Evolutionary conservation across 37 sponge, comb jelly and placozoan species (phyloP).

Genomic region (Corticium candelabrum): DNA sequence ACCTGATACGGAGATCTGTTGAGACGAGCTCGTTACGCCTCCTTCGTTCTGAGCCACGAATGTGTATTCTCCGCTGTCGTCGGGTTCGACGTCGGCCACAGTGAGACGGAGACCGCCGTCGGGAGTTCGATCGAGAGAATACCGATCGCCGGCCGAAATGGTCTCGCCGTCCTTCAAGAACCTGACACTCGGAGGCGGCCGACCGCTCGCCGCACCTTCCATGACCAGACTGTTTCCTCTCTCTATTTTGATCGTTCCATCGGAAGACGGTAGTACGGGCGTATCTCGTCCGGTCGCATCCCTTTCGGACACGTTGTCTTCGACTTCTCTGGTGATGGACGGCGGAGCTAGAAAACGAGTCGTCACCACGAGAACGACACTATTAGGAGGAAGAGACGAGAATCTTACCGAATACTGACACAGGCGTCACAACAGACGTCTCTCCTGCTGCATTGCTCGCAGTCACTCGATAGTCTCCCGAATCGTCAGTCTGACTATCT

Average conservation of each 20-base stretch:
- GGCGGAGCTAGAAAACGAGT: too few species aligned
- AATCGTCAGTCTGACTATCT: background rate
- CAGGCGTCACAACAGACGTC: background rate
- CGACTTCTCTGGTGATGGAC: too few species aligned
- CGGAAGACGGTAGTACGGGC: too few species aligned
- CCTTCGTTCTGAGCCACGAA: background rate
- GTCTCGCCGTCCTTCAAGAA: background rate
- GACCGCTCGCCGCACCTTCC: background rate
- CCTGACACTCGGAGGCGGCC: background rate
- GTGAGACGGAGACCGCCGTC: background rate
- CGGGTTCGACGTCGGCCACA: background rate
- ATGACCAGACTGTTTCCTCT: too few species aligned
- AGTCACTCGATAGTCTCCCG: background rate
- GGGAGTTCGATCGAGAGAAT: background rate
- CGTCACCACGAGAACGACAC: too few species aligned
- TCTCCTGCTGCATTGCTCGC: background rate
- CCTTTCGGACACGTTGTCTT: too few species aligned
- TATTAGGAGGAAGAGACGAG: too few species aligned
- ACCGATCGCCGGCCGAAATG: background rate
- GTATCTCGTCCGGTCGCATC: too few species aligned
- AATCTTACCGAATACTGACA: background rate
- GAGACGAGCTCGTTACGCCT: background rate
- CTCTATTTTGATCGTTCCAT: too few species aligned
- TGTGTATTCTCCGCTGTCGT: background rate
- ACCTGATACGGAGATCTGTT: too few species aligned